These are phyloP conservation scores for Charadrius vociferus DNA, from an alignment of 2,113 vertebrate species.

Conservation along the genomic window DNA sequence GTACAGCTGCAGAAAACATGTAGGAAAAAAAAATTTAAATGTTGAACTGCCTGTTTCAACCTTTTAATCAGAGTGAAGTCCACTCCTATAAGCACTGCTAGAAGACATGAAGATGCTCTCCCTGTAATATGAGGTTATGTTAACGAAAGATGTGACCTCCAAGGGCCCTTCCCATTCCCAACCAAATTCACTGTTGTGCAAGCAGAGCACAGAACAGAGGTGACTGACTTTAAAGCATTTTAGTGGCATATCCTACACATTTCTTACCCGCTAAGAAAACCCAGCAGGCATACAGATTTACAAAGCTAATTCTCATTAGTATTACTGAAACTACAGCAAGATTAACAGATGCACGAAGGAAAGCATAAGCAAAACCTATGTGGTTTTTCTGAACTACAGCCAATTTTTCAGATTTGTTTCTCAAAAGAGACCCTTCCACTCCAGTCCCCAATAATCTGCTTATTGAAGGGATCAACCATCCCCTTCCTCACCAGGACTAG, in stretches of 20 bases:
- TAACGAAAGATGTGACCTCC: not conserved
- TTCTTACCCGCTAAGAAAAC: not conserved
- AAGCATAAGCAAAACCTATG: not conserved
- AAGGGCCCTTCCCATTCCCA: not conserved
- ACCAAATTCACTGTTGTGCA: not conserved
- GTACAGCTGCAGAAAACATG: fast-evolving
- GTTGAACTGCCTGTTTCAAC: not conserved
- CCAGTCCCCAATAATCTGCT: not conserved
- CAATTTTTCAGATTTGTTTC: not conserved
- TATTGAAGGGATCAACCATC: not conserved
- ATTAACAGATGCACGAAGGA: not conserved
- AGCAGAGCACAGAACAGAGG: not conserved
- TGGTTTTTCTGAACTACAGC: not conserved
- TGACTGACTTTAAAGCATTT: not conserved
- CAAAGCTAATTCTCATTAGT: conserved; percentile 20
- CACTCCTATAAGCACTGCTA: not conserved
- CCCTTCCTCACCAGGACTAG: not conserved
- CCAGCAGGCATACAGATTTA: not conserved
- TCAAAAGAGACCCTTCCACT: not conserved
- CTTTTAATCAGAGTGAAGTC: not conserved
- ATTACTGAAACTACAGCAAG: not conserved
- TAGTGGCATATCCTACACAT: not conserved
- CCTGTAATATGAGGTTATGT: fast-evolving
- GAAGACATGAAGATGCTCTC: not conserved
- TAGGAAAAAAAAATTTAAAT: not conserved